Percentiles rank a stretch among this genome's conserved stretches.
These are phyloP conservation scores for Diprion similis DNA, from an alignment of 1,140 invertebrate genomes.

Conservation along the genomic window DNA sequence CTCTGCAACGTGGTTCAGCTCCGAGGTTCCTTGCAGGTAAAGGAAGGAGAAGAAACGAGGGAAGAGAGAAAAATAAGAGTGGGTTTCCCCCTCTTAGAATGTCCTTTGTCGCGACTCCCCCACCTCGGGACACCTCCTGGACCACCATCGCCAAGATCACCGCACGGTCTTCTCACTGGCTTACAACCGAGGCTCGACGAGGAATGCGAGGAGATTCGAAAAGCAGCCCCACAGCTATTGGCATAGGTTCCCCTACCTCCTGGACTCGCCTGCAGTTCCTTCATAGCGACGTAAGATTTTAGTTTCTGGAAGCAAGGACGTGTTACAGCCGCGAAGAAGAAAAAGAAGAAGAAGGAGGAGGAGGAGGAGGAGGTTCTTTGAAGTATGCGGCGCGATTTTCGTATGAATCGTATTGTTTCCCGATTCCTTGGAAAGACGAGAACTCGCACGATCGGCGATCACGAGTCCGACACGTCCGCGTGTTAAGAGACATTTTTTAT, in stretches of 20 bases:
- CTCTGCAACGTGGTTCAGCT: not conserved
- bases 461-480: too few relatives aligned
- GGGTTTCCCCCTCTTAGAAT: not conserved
- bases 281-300: not conserved
- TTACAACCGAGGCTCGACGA: conserved; percentile 1
- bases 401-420: not conserved
- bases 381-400: not conserved
- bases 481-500: not conserved
- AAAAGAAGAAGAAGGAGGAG: too few relatives aligned
- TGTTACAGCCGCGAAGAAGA: too few relatives aligned
- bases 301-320: not conserved
- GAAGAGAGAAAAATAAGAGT: not conserved
- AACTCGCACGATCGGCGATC: too few relatives aligned
- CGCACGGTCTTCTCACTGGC: not conserved
- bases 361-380: not conserved
- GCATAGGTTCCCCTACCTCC: not conserved
- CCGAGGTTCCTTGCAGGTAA: not conserved
- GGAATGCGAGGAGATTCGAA: not conserved
- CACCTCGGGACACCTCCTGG: not conserved
- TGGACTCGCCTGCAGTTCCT: not conserved
- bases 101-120: conserved; percentile 6
- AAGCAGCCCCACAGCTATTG: not conserved
- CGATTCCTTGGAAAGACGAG: not conserved
- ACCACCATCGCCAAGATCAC: not conserved
- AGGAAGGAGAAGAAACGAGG: not conserved